Evolutionary conservation across 2,797 vertebrate species (phyloP), one percentile per base, ranked within the genome.

Genomic region (Argentina silus): DNA sequence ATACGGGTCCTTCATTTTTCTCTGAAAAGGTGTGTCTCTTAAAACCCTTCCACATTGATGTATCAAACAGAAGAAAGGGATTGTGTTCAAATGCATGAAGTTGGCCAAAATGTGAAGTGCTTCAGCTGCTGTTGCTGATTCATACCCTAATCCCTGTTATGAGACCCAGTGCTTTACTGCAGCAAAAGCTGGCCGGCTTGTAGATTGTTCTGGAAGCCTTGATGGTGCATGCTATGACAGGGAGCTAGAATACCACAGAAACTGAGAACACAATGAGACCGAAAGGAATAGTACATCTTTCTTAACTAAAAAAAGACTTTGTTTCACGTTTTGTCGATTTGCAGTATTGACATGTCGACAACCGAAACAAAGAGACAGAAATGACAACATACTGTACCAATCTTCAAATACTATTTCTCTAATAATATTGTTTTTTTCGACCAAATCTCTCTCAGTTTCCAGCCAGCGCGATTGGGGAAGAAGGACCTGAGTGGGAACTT

Each of bases 401-500:
- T 17, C 53, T 3, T 1, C 1, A 43, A 7, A 43, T 17, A 36
- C 11, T 17, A 44, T 63, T 6, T 44, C 10, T 42, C 15, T n/a
- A 15, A 61, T 9, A 23, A 19, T 2, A 7, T 14, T 10, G 17
- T 64, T 17, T 45, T 19, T 45, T 17, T 50, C 15, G 21, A 43
- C 60, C 60, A 36, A 36, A 36, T 71, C n/a, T 63, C 59, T 19
- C 53, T 51, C 45, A 83, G 82, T 50, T 83, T 78, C 42, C 78
- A 83, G 69, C 79, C 77, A 48, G 69, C 79, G 27, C 77, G 77
- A 66, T n/a, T 17, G 2, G 51, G 36, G 15, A 94, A 86, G 80
- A 96, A 96, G 87, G 96, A 98, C 92, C 94, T 99, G 81, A 91
- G 94, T 86, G 95, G 96, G 90, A 99, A 99, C 92, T 98, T 97